Base-by-base conservation (phyloP, 2,797 vertebrate species). In the Periparus ater region DNA sequence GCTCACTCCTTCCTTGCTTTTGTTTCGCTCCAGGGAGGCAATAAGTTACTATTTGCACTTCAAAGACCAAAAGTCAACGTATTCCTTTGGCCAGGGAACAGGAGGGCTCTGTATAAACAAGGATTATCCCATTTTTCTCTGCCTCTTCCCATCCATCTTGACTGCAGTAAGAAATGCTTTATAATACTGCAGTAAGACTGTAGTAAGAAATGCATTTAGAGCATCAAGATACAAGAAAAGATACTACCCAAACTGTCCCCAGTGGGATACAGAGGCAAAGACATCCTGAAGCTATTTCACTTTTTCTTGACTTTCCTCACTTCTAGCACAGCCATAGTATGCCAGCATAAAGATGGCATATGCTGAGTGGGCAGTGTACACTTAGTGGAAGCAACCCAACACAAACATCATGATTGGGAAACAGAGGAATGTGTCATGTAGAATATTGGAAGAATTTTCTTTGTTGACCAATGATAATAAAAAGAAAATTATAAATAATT, bases 401-500 rank as follows among this genome's bases (percentile, higher is more conserved):
- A 25, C 6, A 53, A 54, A 57, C 6, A 65, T 17, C 13, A 11
- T 16, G 36, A 32, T 0, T 36, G 72, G n/a, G 86, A 93, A 95
- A 79, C 13, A 38, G 38, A 60, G 32, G 12, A 89, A 61, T 72
- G 57, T 32, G 50, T 65, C 25, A 17, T 76, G 63, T 55, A 68
- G 42, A 9, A 3, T 79, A 94, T 67, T 66, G 74, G 70, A 88
- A 89, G 21, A 55, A 23, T 71, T 88, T 76, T 45, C 7, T 76
- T 94, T 93, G 47, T 40, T 88, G 13, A 44, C 29, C 50, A 91
- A 15, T n/a, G 48, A 76, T 57, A 78, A 77, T 44, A 80, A 74
- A 10, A 91, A 94, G 14, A 88, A 88, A 93, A 95, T 22, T n/a
- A 84, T 68, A 95, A 95, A 80, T 88, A 86, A 79, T 81, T 82